These are phyloP conservation scores for Alentia gelatinosa DNA, from an alignment of 2,888 invertebrate species.

Conservation along the genomic window DNA sequence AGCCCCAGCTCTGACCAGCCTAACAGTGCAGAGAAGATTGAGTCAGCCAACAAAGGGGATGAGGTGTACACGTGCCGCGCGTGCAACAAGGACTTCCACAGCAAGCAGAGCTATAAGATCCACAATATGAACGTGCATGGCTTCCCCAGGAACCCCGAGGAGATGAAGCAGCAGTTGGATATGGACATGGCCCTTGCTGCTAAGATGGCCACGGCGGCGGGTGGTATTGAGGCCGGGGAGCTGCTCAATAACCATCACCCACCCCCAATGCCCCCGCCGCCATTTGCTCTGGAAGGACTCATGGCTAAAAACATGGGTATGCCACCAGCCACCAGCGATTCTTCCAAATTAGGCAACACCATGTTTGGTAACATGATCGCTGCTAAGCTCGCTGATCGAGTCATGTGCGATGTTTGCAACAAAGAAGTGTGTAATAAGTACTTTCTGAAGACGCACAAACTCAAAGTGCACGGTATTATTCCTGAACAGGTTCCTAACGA, in stretches of 20 bases:
- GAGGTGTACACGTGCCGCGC: slow-evolving; percentile 61
- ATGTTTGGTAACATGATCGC: slow-evolving; percentile 80
- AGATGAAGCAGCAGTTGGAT: slow-evolving; percentile 11
- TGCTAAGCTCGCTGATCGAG: slow-evolving; percentile 80
- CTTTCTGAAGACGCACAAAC: slow-evolving; percentile 99
- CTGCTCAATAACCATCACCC: slow-evolving; percentile 29
- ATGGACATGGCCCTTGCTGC: slow-evolving; percentile 47
- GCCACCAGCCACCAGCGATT: not conserved
- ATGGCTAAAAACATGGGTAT: slow-evolving; percentile 43
- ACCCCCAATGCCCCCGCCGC: slow-evolving; percentile 38
- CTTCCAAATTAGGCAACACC: slow-evolving; percentile 62
- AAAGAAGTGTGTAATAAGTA: slow-evolving; percentile 99
- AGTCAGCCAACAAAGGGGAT: slow-evolving; percentile 32
- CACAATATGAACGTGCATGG: slow-evolving; percentile 76
- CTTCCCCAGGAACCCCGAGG: slow-evolving; percentile 55
- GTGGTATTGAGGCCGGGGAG: slow-evolving; percentile 40
- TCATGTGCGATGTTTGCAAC: slow-evolving; percentile 94
- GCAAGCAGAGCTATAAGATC: slow-evolving; percentile 86
- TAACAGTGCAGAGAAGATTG: slow-evolving; percentile 45
- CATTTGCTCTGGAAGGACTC: slow-evolving; percentile 48
- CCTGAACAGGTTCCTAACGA: slow-evolving; percentile 62
- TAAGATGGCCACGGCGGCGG: slow-evolving; percentile 32
- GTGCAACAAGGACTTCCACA: slow-evolving; percentile 90
- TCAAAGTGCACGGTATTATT: slow-evolving; percentile 90
- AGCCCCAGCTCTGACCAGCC: slow-evolving; percentile 45